These are phyloP conservation scores for Sprattus sprattus DNA, from an alignment of 2,113 vertebrate genomes.

Conservation along the genomic window DNA sequence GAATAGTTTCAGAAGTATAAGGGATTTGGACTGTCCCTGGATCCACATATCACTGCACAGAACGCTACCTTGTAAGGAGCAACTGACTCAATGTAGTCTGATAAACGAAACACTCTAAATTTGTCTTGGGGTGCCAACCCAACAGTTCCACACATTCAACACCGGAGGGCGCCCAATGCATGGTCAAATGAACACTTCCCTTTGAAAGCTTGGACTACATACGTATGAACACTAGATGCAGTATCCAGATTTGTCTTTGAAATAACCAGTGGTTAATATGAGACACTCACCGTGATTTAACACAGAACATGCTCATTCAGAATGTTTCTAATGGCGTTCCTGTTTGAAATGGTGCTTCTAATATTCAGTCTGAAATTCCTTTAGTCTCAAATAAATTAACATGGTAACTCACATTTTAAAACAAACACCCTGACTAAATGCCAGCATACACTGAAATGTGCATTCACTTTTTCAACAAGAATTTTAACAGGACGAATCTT, in stretches of 20 bases:
- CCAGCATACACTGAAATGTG: background rate
- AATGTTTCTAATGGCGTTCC: background rate
- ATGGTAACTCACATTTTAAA: background rate
- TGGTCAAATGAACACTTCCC: background rate
- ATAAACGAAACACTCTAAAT: background rate
- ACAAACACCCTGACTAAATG: constrained; percentile 7
- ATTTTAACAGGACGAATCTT: constrained; percentile 2
- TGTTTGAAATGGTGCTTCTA: background rate
- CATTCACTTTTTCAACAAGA: background rate
- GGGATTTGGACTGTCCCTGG: background rate
- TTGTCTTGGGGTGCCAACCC: background rate
- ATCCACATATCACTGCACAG: background rate
- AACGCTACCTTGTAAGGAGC: background rate
- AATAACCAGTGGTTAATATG: background rate
- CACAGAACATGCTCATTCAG: background rate
- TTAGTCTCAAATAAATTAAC: constrained; percentile 11
- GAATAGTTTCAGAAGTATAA: background rate
- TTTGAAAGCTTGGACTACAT: background rate
- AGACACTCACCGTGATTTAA: background rate
- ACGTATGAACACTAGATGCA: background rate
- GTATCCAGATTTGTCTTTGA: background rate
- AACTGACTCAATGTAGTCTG: background rate
- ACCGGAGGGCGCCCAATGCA: background rate
- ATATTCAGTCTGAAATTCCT: background rate
- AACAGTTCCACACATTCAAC: background rate